Evolutionary conservation across 2,888 invertebrate species (phyloP).

Genomic region (Amiota mariae): DNA sequence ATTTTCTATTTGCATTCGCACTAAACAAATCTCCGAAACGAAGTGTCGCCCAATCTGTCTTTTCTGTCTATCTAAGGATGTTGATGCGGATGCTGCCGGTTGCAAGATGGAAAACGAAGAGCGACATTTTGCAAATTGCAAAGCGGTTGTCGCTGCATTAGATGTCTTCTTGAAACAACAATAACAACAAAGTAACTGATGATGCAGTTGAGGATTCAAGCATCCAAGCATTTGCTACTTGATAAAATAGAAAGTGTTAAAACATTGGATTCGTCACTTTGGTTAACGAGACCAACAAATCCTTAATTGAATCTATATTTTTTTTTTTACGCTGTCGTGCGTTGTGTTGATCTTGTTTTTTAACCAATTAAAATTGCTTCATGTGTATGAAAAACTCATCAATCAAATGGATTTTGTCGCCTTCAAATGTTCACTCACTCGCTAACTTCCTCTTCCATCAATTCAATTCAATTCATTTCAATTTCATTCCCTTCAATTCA

Average conservation of each 20-base stretch:
- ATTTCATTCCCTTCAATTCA: conserved; percentile 53
- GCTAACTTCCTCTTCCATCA: background rate
- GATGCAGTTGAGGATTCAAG: too few relatives aligned
- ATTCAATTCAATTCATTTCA: conserved; percentile 55
- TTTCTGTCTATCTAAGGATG: too few relatives aligned
- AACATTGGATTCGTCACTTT: too few relatives aligned
- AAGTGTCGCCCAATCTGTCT: too few relatives aligned
- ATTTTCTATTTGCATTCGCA: too few relatives aligned
- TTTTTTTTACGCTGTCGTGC: too few relatives aligned
- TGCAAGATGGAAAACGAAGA: conserved; percentile 20
- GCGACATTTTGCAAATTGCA: conserved; percentile 24
- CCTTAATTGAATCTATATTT: too few relatives aligned
- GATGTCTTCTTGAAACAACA: conserved; percentile 6
- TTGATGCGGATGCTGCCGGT: background rate
- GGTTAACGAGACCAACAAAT: too few relatives aligned
- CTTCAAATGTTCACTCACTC: background rate
- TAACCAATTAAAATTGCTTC: conserved; percentile 61
- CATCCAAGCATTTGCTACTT: too few relatives aligned
- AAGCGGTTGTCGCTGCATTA: background rate
- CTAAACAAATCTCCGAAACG: too few relatives aligned
- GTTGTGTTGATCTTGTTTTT: conserved; percentile 40
- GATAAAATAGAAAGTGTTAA: too few relatives aligned
- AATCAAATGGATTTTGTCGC: conserved; percentile 62
- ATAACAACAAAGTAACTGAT: conserved; percentile 44
- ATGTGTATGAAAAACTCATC: conserved; percentile 57